phyloP scores from a whole-genome alignment of 1,140 invertebrate species.

The Hycleus cichorii region DNA sequence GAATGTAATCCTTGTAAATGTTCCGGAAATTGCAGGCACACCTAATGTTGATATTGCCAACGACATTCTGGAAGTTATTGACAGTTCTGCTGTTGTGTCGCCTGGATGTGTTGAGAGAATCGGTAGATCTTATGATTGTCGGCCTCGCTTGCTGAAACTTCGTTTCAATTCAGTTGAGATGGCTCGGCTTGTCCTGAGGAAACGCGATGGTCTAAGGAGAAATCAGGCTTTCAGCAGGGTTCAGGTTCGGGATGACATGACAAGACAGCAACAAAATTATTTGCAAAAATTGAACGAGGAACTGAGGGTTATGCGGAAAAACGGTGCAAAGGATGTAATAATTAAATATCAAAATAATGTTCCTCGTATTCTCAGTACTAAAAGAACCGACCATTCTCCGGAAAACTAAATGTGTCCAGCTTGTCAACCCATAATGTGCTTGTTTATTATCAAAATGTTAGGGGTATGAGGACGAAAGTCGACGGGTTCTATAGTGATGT shows the following conservation, averaged over 20 bases:
- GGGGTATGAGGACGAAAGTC: no score
- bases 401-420: no score
- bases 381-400: no score
- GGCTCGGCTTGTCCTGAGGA: neutral
- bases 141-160: neutral
- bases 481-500: no score
- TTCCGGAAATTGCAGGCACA: slow-evolving; percentile 2
- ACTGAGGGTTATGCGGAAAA: no score
- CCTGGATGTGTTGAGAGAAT: neutral
- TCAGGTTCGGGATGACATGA: neutral
- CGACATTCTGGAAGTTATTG: slow-evolving; percentile 5
- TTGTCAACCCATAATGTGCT: no score
- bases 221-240: neutral
- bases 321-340: no score
- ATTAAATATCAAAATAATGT: no score
- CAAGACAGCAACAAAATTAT: no score
- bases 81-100: neutral
- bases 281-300: no score
- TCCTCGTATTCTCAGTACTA: no score
- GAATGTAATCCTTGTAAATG: slow-evolving; percentile 4
- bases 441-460: neutral
- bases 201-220: neutral
- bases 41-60: slow-evolving; percentile 4
- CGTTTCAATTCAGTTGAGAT: neutral
- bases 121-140: neutral